A percentile compares a stretch with the other conserved stretches of the same genome.
Evolutionary conservation across 1,140 invertebrate genomes (phyloP).

Genomic region (Psix sp.): DNA sequence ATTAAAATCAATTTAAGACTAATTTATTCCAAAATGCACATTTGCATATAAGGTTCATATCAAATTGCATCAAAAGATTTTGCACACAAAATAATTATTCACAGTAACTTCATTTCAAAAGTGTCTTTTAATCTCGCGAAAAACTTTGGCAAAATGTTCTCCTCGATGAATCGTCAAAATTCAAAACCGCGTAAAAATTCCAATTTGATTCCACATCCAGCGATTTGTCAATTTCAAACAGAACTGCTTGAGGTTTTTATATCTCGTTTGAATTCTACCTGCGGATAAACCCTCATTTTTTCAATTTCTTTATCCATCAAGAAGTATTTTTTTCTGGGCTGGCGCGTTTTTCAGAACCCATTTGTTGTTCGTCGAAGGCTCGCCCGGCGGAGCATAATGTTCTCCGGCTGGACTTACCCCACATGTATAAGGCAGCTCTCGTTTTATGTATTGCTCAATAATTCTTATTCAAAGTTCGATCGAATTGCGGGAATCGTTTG

Average conservation of each 20-base stretch:
- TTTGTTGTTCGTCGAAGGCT: conserved; percentile 58
- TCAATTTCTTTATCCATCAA: conserved; percentile 50
- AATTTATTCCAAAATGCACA: too few relatives aligned
- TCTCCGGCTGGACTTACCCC: conserved; percentile 34
- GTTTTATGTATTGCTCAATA: conserved; percentile 40
- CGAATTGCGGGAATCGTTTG: conserved; percentile 54
- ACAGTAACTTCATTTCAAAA: too few relatives aligned
- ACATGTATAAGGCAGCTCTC: conserved; percentile 35
- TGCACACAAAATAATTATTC: too few relatives aligned
- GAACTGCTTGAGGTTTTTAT: conserved; percentile 14
- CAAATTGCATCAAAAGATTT: too few relatives aligned
- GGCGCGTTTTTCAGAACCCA: conserved; percentile 63
- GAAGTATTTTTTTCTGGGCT: conserved; percentile 54
- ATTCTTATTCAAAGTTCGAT: conserved; percentile 53
- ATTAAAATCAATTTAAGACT: too few relatives aligned
- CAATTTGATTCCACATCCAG: neutral
- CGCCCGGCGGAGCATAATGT: conserved; percentile 20
- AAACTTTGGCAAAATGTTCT: too few relatives aligned
- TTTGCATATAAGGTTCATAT: too few relatives aligned
- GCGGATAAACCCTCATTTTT: conserved; percentile 54
- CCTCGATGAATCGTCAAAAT: too few relatives aligned
- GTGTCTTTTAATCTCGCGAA: too few relatives aligned
- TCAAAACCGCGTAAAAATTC: too few relatives aligned
- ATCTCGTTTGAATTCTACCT: conserved; percentile 36
- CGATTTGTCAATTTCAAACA: conserved; percentile 12